Evolutionary conservation across 1,140 invertebrate species (phyloP).

Genomic region (Agraylea sexmaculata): DNA sequence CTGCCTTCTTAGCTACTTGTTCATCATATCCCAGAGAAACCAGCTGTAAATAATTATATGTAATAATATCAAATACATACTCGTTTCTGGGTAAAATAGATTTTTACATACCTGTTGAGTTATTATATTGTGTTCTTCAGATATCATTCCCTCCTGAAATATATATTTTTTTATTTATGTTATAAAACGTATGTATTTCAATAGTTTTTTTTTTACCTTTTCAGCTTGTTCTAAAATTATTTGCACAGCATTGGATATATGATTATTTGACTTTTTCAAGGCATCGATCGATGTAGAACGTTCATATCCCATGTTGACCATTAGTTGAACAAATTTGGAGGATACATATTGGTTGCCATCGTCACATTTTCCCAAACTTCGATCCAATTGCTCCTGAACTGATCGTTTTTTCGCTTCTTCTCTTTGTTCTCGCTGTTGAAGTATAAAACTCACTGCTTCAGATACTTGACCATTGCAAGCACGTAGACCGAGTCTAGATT

Average conservation of each 20-base stretch:
- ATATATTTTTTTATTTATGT: too few species aligned
- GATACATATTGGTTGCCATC: conserved; percentile 43
- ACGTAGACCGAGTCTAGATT: conserved; percentile 53
- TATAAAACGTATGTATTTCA: not conserved
- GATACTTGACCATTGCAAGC: conserved; percentile 47
- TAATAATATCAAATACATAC: too few species aligned
- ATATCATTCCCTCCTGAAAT: too few species aligned
- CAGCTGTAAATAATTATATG: conserved; percentile 29
- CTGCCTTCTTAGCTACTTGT: conserved; percentile 39
- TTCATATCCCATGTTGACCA: conserved; percentile 56
- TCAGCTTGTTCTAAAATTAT: conserved; percentile 49
- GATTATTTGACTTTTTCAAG: conserved; percentile 52
- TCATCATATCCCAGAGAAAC: conserved; percentile 49
- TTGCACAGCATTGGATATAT: conserved; percentile 50
- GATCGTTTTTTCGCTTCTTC: conserved; percentile 39
- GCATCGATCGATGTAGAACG: conserved; percentile 43
- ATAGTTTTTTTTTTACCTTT: conserved; percentile 26
- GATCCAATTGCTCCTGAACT: conserved; percentile 34
- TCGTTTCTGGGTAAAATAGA: too few species aligned
- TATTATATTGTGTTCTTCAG: not conserved
- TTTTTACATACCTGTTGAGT: not conserved
- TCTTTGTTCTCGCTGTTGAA: conserved; percentile 41
- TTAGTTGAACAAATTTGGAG: conserved; percentile 39
- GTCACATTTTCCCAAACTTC: conserved; percentile 32
- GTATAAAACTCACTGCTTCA: conserved; percentile 50